Percentiles rank a stretch among this genome's conserved stretches.
Evolutionary conservation across 2,888 invertebrate genomes (phyloP).

Genomic region (Polia nebulosa): DNA sequence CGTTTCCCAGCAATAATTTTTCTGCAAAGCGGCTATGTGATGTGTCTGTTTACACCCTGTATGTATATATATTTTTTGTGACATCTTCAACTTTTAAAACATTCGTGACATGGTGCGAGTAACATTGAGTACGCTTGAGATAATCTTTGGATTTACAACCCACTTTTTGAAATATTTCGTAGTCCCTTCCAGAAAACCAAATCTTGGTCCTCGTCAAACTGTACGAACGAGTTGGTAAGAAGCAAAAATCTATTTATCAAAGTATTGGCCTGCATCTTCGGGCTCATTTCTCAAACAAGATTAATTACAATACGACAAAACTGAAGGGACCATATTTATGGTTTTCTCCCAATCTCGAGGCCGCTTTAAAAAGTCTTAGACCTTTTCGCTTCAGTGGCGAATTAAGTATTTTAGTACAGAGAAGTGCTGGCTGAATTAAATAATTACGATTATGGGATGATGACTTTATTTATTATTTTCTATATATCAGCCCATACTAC

Average conservation of each 20-base stretch:
- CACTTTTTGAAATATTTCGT: not conserved
- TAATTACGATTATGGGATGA: not conserved
- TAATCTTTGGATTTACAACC: not conserved
- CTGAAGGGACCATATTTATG: slow-evolving; percentile 77
- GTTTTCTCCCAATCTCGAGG: slow-evolving; percentile 45
- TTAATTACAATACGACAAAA: slow-evolving; percentile 85
- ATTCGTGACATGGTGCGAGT: not conserved
- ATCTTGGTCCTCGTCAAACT: slow-evolving; percentile 63
- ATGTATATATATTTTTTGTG: too few relatives aligned
- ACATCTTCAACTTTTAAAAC: not conserved
- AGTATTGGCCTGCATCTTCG: slow-evolving; percentile 84
- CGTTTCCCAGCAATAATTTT: too few relatives aligned
- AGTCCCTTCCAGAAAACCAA: slow-evolving; percentile 57
- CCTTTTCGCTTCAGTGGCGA: slow-evolving; percentile 47
- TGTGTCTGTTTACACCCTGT: too few relatives aligned
- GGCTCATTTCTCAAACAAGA: slow-evolving; percentile 85
- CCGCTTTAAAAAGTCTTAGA: slow-evolving; percentile 53
- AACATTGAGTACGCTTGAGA: not conserved
- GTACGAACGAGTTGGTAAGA: slow-evolving; percentile 81
- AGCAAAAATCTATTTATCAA: slow-evolving; percentile 89
- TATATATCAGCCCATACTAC: too few relatives aligned
- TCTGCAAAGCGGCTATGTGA: too few relatives aligned
- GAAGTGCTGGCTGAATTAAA: not conserved
- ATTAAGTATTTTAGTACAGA: slow-evolving; percentile 37
- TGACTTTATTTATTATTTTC: not conserved